Conservation (phyloP, 2,888 invertebrate species). For the Folsomia manolachei region DNA sequence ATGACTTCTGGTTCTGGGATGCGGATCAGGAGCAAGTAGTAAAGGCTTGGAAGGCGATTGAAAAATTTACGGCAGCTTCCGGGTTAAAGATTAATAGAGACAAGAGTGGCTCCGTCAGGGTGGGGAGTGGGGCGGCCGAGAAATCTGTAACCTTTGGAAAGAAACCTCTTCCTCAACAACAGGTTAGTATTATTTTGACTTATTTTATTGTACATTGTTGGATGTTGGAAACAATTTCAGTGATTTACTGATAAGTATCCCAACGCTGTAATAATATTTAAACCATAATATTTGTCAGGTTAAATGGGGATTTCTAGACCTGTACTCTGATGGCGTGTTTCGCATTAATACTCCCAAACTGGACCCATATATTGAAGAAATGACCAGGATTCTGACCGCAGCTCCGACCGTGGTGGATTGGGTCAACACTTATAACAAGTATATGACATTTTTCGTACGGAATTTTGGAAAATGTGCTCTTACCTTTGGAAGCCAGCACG, state of each 20-base stretch:
- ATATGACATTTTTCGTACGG: constrained; percentile 37
- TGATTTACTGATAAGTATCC: too few species aligned
- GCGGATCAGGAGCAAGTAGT: constrained; percentile 12
- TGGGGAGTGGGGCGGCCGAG: not conserved
- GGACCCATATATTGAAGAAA: constrained; percentile 27
- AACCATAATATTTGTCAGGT: too few species aligned
- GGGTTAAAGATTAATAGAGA: constrained; percentile 34
- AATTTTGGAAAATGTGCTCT: constrained; percentile 38
- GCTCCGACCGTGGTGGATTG: constrained; percentile 31
- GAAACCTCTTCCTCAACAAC: too few species aligned
- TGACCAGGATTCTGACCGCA: constrained; percentile 27
- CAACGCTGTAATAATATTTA: too few species aligned
- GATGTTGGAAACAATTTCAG: too few species aligned
- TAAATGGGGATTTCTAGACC: constrained; percentile 36
- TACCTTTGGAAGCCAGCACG: constrained; percentile 34
- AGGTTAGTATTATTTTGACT: too few species aligned
- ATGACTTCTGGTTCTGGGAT: constrained; percentile 44
- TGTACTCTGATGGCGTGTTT: constrained; percentile 39
- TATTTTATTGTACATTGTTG: too few species aligned
- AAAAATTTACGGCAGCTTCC: constrained; percentile 22
- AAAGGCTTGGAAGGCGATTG: constrained; percentile 35
- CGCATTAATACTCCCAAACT: constrained; percentile 28
- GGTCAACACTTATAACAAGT: constrained; percentile 41
- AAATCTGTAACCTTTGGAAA: not conserved
- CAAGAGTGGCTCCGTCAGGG: constrained; percentile 36